Evolutionary conservation across 2,113 vertebrate genomes (phyloP).

Genomic region (Platysternon megacephalum): DNA sequence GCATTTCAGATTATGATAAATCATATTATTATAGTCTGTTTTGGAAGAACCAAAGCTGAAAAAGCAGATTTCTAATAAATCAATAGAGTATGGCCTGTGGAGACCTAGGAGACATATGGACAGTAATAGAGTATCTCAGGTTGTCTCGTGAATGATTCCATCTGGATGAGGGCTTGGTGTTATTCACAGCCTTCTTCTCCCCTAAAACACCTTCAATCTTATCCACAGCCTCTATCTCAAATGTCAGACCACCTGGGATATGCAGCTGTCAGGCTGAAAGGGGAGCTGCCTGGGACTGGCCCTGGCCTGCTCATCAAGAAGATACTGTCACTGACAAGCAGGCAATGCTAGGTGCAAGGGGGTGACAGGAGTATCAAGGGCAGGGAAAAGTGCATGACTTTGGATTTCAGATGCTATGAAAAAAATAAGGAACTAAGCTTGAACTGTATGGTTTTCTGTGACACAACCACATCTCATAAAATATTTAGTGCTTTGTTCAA

Average conservation of each 20-base stretch:
- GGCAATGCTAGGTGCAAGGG: conserved; percentile 49
- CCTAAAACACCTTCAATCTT: conserved; percentile 91
- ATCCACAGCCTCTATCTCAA: conserved; percentile 89
- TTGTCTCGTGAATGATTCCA: conserved; percentile 88
- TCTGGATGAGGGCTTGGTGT: conserved; percentile 87
- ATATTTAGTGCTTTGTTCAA: background rate
- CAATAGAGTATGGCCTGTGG: conserved; percentile 86
- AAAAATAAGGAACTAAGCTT: background rate
- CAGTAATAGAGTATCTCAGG: conserved; percentile 91
- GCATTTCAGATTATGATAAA: conserved; percentile 55
- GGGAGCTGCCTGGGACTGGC: conserved; percentile 77
- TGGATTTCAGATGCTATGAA: background rate
- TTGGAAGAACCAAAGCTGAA: conserved; percentile 55
- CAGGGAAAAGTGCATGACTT: background rate
- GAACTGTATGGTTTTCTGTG: background rate
- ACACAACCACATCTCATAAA: background rate
- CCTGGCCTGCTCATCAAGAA: conserved; percentile 59
- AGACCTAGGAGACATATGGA: conserved; percentile 92
- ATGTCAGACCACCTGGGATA: conserved; percentile 98
- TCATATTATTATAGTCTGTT: conserved; percentile 65
- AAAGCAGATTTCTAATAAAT: conserved; percentile 88
- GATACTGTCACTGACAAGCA: conserved; percentile 61
- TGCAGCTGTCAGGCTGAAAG: conserved; percentile 93
- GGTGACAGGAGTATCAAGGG: conserved; percentile 25
- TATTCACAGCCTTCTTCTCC: conserved; percentile 83